phyloP scores from a whole-genome alignment of 2,113 vertebrate species.

The Spheniscus mendiculus region DNA sequence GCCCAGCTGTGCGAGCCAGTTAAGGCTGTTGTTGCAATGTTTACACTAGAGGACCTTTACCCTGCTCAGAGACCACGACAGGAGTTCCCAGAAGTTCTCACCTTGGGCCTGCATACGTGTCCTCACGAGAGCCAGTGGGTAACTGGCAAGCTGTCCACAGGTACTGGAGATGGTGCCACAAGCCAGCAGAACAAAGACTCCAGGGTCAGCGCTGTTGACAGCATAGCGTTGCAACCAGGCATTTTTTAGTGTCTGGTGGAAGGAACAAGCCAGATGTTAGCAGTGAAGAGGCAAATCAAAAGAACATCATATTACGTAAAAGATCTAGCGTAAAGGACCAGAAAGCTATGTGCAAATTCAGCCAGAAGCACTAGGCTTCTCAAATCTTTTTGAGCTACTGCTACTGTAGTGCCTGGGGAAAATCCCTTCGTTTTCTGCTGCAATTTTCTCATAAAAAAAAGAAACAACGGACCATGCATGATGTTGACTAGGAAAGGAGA shows the following conservation, averaged over 20 bases:
- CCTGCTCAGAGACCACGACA: background rate
- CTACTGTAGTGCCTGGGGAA: background rate
- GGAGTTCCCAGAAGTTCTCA: constrained; percentile 50
- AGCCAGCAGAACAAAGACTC: constrained; percentile 92
- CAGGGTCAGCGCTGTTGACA: constrained; percentile 89
- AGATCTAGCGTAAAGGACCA: background rate
- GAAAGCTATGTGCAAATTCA: background rate
- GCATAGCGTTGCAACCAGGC: constrained; percentile 89
- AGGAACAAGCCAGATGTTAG: background rate
- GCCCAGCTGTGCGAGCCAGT: background rate
- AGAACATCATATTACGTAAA: background rate
- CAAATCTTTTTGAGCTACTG: background rate
- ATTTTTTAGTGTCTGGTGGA: constrained; percentile 92
- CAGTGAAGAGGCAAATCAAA: background rate
- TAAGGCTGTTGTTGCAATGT: background rate
- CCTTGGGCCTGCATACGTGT: constrained; percentile 98
- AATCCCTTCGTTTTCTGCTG: background rate
- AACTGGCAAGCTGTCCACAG: constrained; percentile 93
- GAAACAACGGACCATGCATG: background rate
- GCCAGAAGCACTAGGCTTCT: background rate
- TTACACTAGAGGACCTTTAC: background rate
- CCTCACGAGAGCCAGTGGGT: constrained; percentile 92
- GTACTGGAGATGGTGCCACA: constrained; percentile 96
- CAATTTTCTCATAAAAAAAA: background rate
- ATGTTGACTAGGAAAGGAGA: background rate